Base-by-base conservation (phyloP, 2,797 vertebrate species). In the Notolabrus celidotus region DNA sequence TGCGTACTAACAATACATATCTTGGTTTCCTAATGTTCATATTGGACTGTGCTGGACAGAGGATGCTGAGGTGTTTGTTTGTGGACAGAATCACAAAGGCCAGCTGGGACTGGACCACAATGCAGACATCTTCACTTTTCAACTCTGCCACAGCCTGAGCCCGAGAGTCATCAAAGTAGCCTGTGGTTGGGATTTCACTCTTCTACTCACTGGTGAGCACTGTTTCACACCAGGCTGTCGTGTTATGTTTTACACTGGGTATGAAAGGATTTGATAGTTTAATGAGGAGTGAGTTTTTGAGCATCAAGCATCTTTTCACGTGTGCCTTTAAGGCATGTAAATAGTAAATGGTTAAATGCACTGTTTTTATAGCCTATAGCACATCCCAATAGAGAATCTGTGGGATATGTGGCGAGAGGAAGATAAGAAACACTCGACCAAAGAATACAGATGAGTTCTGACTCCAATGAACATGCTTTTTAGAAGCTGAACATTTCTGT, bases 141-240 rank as follows among this genome's bases (percentile, higher is more conserved):
- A 93, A 15, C 85, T 90, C 67, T 96, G 96, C 54, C 51, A 74
- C 46, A 74, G 91, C 10, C 71, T 95, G 25, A 86, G 81, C 15
- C 87, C 73, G 42, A 88, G 75, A 61, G 85, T 97, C 55, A 87
- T 83, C 43, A 89, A 94, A 64, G 95, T 97, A 45, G 92, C 96
- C 38, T 98, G 97, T 83, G 97, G 97, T 54, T 99, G 97, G 97
- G 96, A 99, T 88, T 99, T 98, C 82, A 96, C 96, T 20, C 86
- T 99, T 70, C 73, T 97, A 50, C 93, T 98, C 60, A 93, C 88
- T 67, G 95, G 97, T 97, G 84, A 93, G 84, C 39, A 34, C 7
- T 17, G 3, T 29, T 79, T 59, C 10, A 56, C 25, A 15, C 4
- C 7, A 39, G 19, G 10, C 31, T 36, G 1, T 27, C 10, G 33